Evolutionary conservation across 53 echinoderm and acorn worm species (phyloP).

Genomic region (Paracentrotus lividus): DNA sequence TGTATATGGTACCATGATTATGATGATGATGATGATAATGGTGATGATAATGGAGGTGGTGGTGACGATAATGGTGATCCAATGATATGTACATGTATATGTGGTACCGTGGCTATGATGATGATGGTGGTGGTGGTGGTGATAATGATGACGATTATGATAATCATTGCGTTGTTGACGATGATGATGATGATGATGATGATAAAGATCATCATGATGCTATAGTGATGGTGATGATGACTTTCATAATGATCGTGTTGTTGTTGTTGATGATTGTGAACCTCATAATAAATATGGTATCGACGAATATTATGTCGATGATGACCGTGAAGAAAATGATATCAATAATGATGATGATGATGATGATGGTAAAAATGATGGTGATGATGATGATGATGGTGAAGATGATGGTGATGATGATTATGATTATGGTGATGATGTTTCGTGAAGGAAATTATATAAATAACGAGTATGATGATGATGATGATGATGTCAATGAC

Average conservation of each 20-base stretch:
- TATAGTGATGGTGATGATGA: conserved; percentile 6
- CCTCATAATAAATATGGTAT: neutral
- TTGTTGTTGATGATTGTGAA: neutral
- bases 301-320: neutral
- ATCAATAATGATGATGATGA: neutral
- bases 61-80: neutral
- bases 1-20: no score
- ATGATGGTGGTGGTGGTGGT: no score
- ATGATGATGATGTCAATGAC: neutral
- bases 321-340: neutral
- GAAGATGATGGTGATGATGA: neutral
- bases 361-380: conserved; percentile 2
- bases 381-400: neutral
- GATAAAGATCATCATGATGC: neutral
- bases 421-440: neutral
- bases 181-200: conserved; percentile 25
- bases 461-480: conserved; percentile 23
- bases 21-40: no score
- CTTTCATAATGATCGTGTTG: neutral
- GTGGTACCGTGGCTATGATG: no score
- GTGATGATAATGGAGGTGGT: neutral
- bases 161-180: neutral
- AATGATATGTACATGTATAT: no score
- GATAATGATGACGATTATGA: neutral
- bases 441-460: no score